Percentiles rank a stretch among this genome's conserved stretches.
Evolutionary conservation across 2,888 invertebrate genomes (phyloP).

Genomic region (Prionchulus punctatus): DNA sequence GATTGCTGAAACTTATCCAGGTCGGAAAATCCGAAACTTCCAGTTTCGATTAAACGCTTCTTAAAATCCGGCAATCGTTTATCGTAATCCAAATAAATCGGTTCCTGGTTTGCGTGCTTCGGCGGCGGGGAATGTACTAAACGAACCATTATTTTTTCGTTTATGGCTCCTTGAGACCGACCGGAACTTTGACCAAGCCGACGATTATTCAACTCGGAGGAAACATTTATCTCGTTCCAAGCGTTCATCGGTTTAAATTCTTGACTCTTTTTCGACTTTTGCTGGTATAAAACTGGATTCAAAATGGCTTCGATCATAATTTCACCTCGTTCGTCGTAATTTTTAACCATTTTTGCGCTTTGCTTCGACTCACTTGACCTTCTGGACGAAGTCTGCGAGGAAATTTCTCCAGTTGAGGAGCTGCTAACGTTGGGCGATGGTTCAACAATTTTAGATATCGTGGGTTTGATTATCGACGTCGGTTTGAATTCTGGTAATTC

Average conservation of each 20-base stretch:
- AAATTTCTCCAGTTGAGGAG: no score
- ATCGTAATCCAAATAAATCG: slow-evolving; percentile 13
- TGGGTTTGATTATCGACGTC: no score
- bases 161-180: not conserved
- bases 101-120: slow-evolving; percentile 8
- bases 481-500: no score
- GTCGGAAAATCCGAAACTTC: slow-evolving; percentile 11
- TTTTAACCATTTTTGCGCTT: no score
- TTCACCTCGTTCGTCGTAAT: no score
- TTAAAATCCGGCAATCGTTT: slow-evolving; percentile 12
- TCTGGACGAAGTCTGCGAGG: no score
- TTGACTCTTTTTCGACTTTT: not conserved
- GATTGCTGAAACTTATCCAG: no score
- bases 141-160: slow-evolving; percentile 1
- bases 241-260: slow-evolving; percentile 9
- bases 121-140: slow-evolving; percentile 4
- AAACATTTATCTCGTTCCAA: slow-evolving; percentile 3
- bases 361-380: no score
- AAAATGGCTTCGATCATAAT: not conserved
- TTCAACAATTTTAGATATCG: no score
- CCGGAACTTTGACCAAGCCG: not conserved
- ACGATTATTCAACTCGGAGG: not conserved
- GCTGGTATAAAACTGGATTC: not conserved
- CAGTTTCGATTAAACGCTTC: slow-evolving; percentile 13
- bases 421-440: no score